Percentiles rank a stretch among this genome's conserved stretches.
phyloP scores from a whole-genome alignment of 2,888 invertebrate species.

The Drosophila gaucha region DNA sequence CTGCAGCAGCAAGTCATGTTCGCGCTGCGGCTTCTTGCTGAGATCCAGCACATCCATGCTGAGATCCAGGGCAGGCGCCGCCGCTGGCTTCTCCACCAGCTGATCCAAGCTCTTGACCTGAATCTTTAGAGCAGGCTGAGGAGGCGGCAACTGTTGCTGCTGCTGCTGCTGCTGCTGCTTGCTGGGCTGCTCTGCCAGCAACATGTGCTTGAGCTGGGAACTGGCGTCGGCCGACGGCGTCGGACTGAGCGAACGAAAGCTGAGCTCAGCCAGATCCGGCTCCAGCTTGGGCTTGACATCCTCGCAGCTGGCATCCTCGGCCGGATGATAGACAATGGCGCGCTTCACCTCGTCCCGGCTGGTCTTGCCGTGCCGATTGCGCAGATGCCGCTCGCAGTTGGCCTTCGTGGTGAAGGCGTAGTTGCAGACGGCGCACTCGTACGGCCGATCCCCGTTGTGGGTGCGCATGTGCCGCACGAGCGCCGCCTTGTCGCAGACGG shows the following conservation, averaged over 20 bases:
- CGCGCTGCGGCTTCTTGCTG: conserved; percentile 88
- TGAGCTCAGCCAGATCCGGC: conserved; percentile 56
- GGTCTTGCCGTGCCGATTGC: conserved; percentile 95
- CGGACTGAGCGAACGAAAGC: conserved; percentile 41
- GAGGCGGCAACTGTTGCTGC: conserved; percentile 82
- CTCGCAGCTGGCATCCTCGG: conserved; percentile 93
- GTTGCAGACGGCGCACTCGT: conserved; percentile 97
- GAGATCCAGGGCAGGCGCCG: conserved; percentile 87
- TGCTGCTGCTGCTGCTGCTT: conserved; percentile 79
- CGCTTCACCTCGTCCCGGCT: conserved; percentile 95
- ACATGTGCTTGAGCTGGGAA: conserved; percentile 85
- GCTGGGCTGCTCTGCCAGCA: conserved; percentile 77
- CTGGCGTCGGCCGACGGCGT: conserved; percentile 66
- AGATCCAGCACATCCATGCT: conserved; percentile 93
- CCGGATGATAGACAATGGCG: conserved; percentile 94
- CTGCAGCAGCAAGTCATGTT: conserved; percentile 36
- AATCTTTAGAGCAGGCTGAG: conserved; percentile 86
- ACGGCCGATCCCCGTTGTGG: conserved; percentile 97
- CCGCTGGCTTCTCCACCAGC: conserved; percentile 84
- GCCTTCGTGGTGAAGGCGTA: conserved; percentile 99
- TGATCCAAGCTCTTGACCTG: conserved; percentile 88
- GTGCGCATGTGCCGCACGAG: conserved; percentile 96
- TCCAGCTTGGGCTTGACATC: conserved; percentile 82
- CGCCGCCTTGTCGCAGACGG: conserved; percentile 93
- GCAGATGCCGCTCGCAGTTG: conserved; percentile 97